A percentile compares a stretch with the other conserved stretches of the same genome.
Conservation (phyloP, 1,140 invertebrate genomes). For the Geopemphigus sp. region DNA sequence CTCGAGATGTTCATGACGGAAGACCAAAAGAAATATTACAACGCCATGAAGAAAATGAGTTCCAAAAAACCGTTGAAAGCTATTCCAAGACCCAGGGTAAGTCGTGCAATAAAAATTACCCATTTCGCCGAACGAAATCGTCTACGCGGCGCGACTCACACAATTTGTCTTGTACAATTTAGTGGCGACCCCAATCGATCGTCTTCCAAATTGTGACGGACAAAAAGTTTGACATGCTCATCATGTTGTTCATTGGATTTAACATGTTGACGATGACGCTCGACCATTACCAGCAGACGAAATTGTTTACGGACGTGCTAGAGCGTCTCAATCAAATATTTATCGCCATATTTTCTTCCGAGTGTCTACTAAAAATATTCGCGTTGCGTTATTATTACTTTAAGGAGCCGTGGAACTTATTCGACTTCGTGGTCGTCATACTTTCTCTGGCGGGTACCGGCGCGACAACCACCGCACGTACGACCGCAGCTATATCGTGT, state of each 20-base stretch:
- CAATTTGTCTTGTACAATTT: slow-evolving; percentile 55
- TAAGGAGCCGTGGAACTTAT: slow-evolving; percentile 98
- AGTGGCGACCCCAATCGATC: slow-evolving; percentile 94
- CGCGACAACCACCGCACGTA: background rate
- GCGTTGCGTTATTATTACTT: slow-evolving; percentile 97
- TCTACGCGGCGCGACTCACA: too few relatives aligned
- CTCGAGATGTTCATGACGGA: slow-evolving; percentile 99
- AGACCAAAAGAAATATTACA: slow-evolving; percentile 99
- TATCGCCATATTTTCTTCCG: slow-evolving; percentile 95
- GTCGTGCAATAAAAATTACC: too few relatives aligned
- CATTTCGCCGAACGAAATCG: too few relatives aligned
- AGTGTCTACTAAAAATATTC: slow-evolving; percentile 96
- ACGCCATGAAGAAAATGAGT: slow-evolving; percentile 99
- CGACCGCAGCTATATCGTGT: slow-evolving; percentile 33
- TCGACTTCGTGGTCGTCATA: slow-evolving; percentile 98
- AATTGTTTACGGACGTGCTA: slow-evolving; percentile 77
- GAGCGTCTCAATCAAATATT: slow-evolving; percentile 94
- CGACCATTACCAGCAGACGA: slow-evolving; percentile 89
- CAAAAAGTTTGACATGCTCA: slow-evolving; percentile 99
- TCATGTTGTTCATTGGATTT: slow-evolving; percentile 97
- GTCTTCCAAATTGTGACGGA: slow-evolving; percentile 96
- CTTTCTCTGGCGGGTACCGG: slow-evolving; percentile 90
- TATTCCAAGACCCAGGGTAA: slow-evolving; percentile 91
- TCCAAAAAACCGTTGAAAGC: slow-evolving; percentile 97
- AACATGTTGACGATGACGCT: slow-evolving; percentile 99